These are phyloP conservation scores for Drosophila bipectinata DNA, from an alignment of 1,140 invertebrate genomes.

Conservation along the genomic window DNA sequence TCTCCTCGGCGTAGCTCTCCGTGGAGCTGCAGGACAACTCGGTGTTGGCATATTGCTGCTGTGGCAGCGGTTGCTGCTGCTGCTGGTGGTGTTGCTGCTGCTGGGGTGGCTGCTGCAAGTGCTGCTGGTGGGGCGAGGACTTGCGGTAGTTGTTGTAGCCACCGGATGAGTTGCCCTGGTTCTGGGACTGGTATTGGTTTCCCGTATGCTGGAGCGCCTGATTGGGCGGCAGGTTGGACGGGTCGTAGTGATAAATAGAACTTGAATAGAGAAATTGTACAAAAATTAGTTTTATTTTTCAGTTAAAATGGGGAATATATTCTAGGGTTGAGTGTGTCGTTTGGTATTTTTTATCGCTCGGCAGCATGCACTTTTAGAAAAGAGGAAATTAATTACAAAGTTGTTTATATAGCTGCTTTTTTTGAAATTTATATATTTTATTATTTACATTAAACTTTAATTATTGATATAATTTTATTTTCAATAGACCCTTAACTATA, in stretches of 20 bases:
- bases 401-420: slow-evolving; percentile 17
- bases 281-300: background rate
- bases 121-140: slow-evolving; percentile 56
- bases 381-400: slow-evolving; percentile 16
- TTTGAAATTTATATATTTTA: background rate
- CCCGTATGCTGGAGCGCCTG: slow-evolving; percentile 69
- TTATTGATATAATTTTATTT: too few species aligned
- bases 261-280: slow-evolving; percentile 63
- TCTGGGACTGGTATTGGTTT: slow-evolving; percentile 62
- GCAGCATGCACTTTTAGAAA: slow-evolving; percentile 54
- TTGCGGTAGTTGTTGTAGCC: slow-evolving; percentile 64
- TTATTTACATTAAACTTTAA: background rate
- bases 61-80: slow-evolving; percentile 41
- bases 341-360: slow-evolving; percentile 50
- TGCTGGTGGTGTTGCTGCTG: slow-evolving; percentile 27
- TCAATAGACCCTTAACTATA: too few species aligned
- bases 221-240: slow-evolving; percentile 87
- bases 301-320: background rate
- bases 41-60: slow-evolving; percentile 51
- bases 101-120: slow-evolving; percentile 37
- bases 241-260: slow-evolving; percentile 90
- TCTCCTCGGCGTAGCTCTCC: slow-evolving; percentile 70
- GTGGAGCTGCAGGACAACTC: slow-evolving; percentile 71
- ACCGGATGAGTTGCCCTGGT: slow-evolving; percentile 52
- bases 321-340: slow-evolving; percentile 17